Percentiles rank a stretch among this genome's conserved stretches.
Evolutionary conservation across 2,113 vertebrate species (phyloP).

Genomic region (Cochlearius cochlearius): DNA sequence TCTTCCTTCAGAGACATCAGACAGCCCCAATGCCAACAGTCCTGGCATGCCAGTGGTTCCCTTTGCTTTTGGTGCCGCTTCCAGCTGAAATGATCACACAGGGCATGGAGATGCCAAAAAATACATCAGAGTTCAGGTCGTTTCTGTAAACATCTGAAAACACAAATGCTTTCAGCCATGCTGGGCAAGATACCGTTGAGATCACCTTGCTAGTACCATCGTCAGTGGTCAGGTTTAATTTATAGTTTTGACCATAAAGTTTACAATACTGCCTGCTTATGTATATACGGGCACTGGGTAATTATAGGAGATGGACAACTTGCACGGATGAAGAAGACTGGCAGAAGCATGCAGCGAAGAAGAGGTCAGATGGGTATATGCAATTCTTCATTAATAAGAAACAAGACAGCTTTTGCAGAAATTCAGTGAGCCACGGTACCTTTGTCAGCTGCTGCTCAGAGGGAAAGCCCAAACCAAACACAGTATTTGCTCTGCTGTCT

Average conservation of each 20-base stretch:
- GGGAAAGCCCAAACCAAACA: conserved; percentile 93
- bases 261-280: not conserved
- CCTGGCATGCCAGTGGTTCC: not conserved
- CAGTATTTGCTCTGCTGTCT: conserved; percentile 95
- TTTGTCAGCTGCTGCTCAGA: conserved; percentile 92
- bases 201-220: not conserved
- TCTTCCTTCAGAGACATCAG: not conserved
- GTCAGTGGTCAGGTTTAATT: not conserved
- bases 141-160: not conserved
- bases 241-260: not conserved
- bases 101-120: not conserved
- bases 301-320: not conserved
- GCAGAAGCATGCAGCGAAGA: not conserved
- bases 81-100: not conserved
- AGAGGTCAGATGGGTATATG: not conserved
- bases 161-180: not conserved
- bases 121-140: not conserved
- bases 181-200: accelerated
- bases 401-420: not conserved
- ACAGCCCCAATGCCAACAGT: not conserved
- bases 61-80: not conserved
- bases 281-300: not conserved
- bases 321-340: not conserved
- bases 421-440: conserved; percentile 66
- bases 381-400: not conserved